phyloP scores from a whole-genome alignment of 1,140 invertebrate species.

The Solenopsis invicta region DNA sequence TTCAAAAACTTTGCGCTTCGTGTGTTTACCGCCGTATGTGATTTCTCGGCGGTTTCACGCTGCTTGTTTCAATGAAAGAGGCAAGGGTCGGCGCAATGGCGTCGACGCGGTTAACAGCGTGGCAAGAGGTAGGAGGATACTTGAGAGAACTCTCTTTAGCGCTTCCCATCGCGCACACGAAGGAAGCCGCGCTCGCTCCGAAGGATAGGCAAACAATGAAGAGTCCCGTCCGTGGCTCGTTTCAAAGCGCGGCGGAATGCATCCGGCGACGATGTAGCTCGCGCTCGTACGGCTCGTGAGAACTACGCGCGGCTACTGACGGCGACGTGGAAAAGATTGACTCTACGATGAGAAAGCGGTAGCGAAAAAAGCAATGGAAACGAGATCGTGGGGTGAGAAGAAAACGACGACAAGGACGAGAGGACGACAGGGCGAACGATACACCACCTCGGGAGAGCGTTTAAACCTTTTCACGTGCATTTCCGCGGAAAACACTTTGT shows the following conservation, averaged over 20 bases:
- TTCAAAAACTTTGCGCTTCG: conserved; percentile 2
- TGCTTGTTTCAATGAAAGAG: conserved; percentile 57
- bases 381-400: conserved; percentile 35
- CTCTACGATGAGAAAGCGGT: conserved; percentile 37
- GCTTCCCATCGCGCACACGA: conserved; percentile 23
- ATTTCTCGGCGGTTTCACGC: conserved; percentile 56
- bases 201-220: conserved; percentile 68
- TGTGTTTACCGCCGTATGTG: conserved; percentile 9
- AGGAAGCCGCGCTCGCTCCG: conserved; percentile 39
- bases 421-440: conserved; percentile 64
- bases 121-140: conserved; percentile 34
- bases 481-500: conserved; percentile 74
- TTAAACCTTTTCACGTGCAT: conserved; percentile 75
- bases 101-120: conserved; percentile 44
- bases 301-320: conserved; percentile 54
- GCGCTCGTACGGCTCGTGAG: conserved; percentile 41
- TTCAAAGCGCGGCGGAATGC: conserved; percentile 69
- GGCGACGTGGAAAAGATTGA: conserved; percentile 64
- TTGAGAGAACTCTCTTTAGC: conserved; percentile 55
- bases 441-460: conserved; percentile 66
- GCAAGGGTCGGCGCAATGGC: conserved; percentile 2
- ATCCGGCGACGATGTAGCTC: conserved; percentile 52
- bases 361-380: conserved; percentile 55
- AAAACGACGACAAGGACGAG: neutral
- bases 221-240: conserved; percentile 54